Evolutionary conservation across 2,113 vertebrate species (phyloP).

Genomic region (Chauna torquata): DNA sequence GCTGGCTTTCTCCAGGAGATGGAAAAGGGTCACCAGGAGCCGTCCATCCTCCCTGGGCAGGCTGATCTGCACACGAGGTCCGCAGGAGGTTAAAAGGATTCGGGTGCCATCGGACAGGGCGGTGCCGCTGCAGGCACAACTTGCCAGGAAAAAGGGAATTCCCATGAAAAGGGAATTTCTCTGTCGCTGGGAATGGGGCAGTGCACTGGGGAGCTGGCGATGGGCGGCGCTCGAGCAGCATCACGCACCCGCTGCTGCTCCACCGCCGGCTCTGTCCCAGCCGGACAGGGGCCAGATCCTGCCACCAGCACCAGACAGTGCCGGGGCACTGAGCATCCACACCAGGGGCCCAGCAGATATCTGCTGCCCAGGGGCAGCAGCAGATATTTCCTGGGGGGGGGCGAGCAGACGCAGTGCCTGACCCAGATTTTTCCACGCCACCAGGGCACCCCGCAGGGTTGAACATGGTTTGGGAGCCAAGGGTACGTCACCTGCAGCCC

Average conservation of each 20-base stretch:
- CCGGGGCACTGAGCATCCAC: not conserved
- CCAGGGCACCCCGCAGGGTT: not conserved
- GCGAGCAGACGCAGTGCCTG: fast-evolving
- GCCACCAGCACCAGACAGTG: not conserved
- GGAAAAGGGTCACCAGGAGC: not conserved
- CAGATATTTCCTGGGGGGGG: not conserved
- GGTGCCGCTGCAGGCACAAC: not conserved
- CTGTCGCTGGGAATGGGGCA: not conserved
- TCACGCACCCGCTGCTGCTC: no score
- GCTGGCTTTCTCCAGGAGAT: not conserved
- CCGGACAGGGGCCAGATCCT: not conserved
- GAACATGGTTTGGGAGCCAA: not conserved
- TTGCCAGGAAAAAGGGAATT: slow-evolving; percentile 19
- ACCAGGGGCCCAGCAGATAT: no score
- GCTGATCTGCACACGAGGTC: fast-evolving
- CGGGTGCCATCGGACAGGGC: fast-evolving
- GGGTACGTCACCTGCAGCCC: not conserved
- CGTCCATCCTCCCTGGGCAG: not conserved
- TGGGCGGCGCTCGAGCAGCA: not conserved
- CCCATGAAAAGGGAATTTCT: slow-evolving; percentile 18
- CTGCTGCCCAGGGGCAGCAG: no score
- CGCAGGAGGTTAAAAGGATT: not conserved
- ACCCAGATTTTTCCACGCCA: not conserved
- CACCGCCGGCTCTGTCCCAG: no score
- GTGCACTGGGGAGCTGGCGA: not conserved